Evolutionary conservation across 1,140 invertebrate genomes (phyloP).

Genomic region (Diorhabda carinulata): DNA sequence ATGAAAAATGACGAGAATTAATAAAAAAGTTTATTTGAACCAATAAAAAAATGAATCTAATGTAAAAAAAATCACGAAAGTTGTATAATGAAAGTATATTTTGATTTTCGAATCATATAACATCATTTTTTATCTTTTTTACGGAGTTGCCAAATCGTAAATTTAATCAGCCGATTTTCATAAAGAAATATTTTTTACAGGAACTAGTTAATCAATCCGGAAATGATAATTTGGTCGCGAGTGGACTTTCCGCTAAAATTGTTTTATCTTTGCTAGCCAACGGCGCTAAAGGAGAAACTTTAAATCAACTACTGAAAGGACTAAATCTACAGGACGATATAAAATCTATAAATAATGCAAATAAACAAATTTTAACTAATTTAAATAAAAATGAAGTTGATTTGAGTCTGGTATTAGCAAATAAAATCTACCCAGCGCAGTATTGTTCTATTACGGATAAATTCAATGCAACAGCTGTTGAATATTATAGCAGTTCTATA

Average conservation of each 20-base stretch:
- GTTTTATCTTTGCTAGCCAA: conserved; percentile 25
- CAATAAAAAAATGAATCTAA: too few relatives aligned
- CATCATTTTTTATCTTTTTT: too few relatives aligned
- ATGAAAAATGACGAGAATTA: too few relatives aligned
- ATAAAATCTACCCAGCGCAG: conserved; percentile 26
- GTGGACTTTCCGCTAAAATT: conserved; percentile 26
- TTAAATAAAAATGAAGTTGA: conserved; percentile 13
- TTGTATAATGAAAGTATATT: too few relatives aligned
- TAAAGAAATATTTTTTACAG: not conserved
- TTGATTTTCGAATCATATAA: too few relatives aligned
- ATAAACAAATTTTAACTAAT: conserved; percentile 44
- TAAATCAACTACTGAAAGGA: conserved; percentile 15
- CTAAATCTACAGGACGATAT: conserved; percentile 19
- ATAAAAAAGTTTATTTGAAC: too few relatives aligned
- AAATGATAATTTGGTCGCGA: conserved; percentile 22
- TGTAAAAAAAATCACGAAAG: too few relatives aligned
- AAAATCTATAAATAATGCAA: conserved; percentile 12
- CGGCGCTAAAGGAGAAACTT: conserved; percentile 25
- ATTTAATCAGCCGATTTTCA: too few relatives aligned
- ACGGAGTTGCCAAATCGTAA: too few relatives aligned
- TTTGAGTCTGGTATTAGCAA: conserved; percentile 22
- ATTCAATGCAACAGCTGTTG: conserved; percentile 37
- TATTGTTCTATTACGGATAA: conserved; percentile 16
- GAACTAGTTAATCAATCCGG: conserved; percentile 20
- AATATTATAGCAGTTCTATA: conserved; percentile 44